These are phyloP conservation scores for Noctua janthina DNA, from an alignment of 2,888 invertebrate genomes.

Conservation along the genomic window DNA sequence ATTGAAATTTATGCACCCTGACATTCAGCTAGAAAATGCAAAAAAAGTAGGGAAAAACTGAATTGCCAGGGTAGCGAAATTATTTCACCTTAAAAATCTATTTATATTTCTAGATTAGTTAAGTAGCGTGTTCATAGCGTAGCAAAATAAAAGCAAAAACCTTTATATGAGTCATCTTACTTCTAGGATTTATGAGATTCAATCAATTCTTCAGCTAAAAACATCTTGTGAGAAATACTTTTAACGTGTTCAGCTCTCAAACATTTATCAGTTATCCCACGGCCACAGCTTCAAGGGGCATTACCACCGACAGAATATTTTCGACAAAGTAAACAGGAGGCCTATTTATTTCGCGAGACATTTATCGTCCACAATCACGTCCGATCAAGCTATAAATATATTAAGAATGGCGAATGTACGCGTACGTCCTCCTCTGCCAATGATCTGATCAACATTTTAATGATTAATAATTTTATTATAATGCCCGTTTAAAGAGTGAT, in stretches of 20 bases:
- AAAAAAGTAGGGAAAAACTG: not conserved
- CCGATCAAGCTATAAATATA: slow-evolving; percentile 52
- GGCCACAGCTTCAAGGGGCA: slow-evolving; percentile 19
- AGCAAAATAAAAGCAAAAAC: not conserved
- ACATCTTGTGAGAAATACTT: not conserved
- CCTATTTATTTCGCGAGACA: slow-evolving; percentile 25
- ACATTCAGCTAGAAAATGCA: not conserved
- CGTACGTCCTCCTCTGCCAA: slow-evolving; percentile 34
- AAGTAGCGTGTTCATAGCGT: not conserved
- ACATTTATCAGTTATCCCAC: slow-evolving; percentile 6
- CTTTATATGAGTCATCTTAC: not conserved
- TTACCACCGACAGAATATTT: slow-evolving; percentile 39
- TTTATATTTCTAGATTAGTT: not conserved
- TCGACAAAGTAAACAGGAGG: slow-evolving; percentile 17
- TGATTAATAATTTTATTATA: slow-evolving; percentile 21
- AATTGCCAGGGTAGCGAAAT: not conserved
- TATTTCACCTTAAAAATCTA: not conserved
- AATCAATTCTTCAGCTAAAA: not conserved
- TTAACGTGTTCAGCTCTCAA: not conserved
- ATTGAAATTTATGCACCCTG: not conserved
- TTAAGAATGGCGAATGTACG: slow-evolving; percentile 12
- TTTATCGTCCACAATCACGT: slow-evolving; percentile 35
- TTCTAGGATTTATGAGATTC: not conserved
- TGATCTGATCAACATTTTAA: slow-evolving; percentile 31
- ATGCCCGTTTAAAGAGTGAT: not conserved